Conservation (phyloP, 2,113 vertebrate genomes). For the Entelurus aequoreus region DNA sequence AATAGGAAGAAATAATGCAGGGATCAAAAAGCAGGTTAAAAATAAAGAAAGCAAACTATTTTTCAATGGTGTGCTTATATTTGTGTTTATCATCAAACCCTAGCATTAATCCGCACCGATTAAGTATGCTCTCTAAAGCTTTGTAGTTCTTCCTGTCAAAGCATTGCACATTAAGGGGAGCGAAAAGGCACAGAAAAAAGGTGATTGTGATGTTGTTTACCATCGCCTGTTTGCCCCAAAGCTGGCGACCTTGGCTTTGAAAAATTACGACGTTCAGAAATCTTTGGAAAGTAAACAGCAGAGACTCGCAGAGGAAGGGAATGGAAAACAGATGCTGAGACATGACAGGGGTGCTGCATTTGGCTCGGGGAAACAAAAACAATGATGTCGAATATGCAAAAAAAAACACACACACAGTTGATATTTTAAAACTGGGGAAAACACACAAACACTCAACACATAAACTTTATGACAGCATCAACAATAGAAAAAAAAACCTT, state of each 20-base stretch:
- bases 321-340: conserved; percentile 23
- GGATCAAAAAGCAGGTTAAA: background rate
- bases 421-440: conserved; percentile 15
- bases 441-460: conserved; percentile 4
- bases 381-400: conserved; percentile 15
- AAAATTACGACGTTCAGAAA: conserved; percentile 32
- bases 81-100: conserved; percentile 45
- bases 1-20: background rate
- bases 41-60: conserved; percentile 48
- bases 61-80: conserved; percentile 53
- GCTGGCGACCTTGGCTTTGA: conserved; percentile 48
- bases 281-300: conserved; percentile 47
- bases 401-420: background rate
- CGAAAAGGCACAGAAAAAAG: conserved; percentile 10
- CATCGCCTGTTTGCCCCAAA: conserved; percentile 33
- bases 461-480: conserved; percentile 7
- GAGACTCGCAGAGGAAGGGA: conserved; percentile 20
- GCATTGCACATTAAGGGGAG: conserved; percentile 11
- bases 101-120: conserved; percentile 48
- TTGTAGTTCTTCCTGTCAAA: conserved; percentile 49
- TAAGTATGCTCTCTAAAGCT: conserved; percentile 53
- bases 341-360: conserved; percentile 38
- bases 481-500: background rate
- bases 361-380: conserved; percentile 13
- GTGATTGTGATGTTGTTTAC: conserved; percentile 47